phyloP scores from a whole-genome alignment of 2,888 invertebrate species.

The Thereva nobilitata region DNA sequence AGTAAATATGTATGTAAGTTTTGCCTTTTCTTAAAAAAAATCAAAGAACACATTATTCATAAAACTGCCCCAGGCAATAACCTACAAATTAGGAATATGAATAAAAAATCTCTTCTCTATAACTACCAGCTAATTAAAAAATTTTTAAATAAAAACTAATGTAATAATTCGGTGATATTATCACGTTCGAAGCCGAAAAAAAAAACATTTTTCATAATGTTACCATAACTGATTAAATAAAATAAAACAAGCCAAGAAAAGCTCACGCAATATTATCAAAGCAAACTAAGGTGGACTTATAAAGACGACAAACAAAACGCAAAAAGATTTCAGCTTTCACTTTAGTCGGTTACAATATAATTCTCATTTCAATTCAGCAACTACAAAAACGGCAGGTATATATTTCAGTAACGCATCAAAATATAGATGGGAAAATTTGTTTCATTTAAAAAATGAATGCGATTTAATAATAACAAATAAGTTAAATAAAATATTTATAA shows the following conservation, averaged over 20 bases:
- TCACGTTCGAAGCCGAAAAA: no score
- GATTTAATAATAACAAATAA: constrained; percentile 17
- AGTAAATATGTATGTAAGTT: no score
- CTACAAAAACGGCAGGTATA: not conserved
- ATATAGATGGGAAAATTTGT: constrained; percentile 6
- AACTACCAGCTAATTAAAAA: no score
- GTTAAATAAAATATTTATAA: constrained; percentile 21
- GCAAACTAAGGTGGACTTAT: no score
- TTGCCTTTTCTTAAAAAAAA: no score
- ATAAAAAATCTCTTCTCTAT: no score
- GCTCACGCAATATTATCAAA: constrained; percentile 1
- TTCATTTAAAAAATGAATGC: not conserved
- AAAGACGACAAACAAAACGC: constrained; percentile 3
- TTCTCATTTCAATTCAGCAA: not conserved
- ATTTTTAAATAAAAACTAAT: no score
- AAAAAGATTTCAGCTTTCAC: constrained; percentile 20
- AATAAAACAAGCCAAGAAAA: constrained; percentile 11
- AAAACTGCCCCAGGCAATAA: no score
- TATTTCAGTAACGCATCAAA: constrained; percentile 8
- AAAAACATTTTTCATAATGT: no score
- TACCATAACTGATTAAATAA: constrained; percentile 13
- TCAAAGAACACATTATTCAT: no score
- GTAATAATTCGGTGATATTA: no score
- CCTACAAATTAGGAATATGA: no score
- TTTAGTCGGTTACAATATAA: constrained; percentile 11